These are phyloP conservation scores for Antheraea mylitta DNA, from an alignment of 1,140 invertebrate species.

Conservation along the genomic window DNA sequence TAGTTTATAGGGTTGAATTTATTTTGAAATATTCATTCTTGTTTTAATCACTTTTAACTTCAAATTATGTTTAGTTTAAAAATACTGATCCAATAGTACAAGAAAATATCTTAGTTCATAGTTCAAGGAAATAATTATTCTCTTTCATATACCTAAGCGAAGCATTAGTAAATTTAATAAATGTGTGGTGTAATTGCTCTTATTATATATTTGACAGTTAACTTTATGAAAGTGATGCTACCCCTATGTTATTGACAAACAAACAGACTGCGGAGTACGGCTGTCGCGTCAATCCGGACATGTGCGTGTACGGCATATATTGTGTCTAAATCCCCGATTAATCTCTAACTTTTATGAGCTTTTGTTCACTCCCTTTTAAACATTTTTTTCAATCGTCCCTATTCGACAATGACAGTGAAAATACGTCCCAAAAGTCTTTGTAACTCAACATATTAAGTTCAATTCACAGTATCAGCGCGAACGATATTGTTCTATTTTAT, in stretches of 20 bases:
- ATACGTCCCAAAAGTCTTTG: background rate
- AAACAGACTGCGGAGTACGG: constrained; percentile 24
- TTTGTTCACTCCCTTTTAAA: constrained; percentile 70
- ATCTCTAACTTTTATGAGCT: constrained; percentile 74
- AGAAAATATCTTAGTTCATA: too few relatives aligned
- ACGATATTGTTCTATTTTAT: background rate
- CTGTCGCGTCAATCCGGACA: constrained; percentile 44
- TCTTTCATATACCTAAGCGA: too few relatives aligned
- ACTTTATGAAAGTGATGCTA: constrained; percentile 4
- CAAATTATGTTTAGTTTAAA: too few relatives aligned
- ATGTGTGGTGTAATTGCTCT: background rate
- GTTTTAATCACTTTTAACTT: too few relatives aligned
- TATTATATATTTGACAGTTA: constrained; percentile 11
- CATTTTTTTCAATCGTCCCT: constrained; percentile 40
- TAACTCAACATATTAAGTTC: constrained; percentile 20
- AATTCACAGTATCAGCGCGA: constrained; percentile 14
- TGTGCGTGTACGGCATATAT: constrained; percentile 62
- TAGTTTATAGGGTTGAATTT: too few relatives aligned
- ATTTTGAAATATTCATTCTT: too few relatives aligned
- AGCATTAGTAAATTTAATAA: background rate
- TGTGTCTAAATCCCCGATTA: constrained; percentile 75
- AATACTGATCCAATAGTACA: too few relatives aligned
- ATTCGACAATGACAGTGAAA: constrained; percentile 36
- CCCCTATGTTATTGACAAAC: constrained; percentile 42
- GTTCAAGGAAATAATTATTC: too few relatives aligned